These are phyloP conservation scores for Rallus limicola DNA, from an alignment of 2,113 vertebrate species.

Conservation along the genomic window DNA sequence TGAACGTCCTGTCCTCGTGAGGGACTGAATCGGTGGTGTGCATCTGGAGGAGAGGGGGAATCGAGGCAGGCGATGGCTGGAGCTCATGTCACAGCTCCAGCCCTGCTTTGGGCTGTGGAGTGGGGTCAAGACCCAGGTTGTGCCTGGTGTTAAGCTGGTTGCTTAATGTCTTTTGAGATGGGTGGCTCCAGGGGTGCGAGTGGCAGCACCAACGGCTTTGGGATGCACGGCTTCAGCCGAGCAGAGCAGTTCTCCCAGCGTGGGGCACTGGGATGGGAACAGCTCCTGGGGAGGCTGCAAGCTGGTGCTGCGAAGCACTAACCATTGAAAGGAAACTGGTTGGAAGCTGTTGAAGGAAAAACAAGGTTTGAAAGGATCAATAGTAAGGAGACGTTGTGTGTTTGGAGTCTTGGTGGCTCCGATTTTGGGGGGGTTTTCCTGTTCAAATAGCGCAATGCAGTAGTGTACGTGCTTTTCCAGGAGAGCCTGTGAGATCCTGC, in stretches of 20 bases:
- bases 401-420: neutral
- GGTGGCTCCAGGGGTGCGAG: neutral
- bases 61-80: neutral
- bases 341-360: neutral
- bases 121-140: neutral
- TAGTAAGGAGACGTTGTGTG: neutral
- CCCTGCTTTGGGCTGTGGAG: neutral
- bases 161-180: neutral
- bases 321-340: neutral
- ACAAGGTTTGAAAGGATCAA: neutral
- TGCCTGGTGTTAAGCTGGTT: neutral
- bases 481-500: conserved; percentile 14
- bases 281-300: neutral
- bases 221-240: neutral
- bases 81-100: fast-evolving
- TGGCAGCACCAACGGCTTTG: neutral
- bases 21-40: neutral
- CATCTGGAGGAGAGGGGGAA: neutral
- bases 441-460: neutral
- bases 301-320: neutral
- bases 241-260: neutral
- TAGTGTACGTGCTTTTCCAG: neutral
- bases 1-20: fast-evolving
- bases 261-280: neutral
- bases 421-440: conserved; percentile 2